These are phyloP conservation scores for Odontesthes bonariensis DNA, from an alignment of 2,113 vertebrate species.

Conservation along the genomic window DNA sequence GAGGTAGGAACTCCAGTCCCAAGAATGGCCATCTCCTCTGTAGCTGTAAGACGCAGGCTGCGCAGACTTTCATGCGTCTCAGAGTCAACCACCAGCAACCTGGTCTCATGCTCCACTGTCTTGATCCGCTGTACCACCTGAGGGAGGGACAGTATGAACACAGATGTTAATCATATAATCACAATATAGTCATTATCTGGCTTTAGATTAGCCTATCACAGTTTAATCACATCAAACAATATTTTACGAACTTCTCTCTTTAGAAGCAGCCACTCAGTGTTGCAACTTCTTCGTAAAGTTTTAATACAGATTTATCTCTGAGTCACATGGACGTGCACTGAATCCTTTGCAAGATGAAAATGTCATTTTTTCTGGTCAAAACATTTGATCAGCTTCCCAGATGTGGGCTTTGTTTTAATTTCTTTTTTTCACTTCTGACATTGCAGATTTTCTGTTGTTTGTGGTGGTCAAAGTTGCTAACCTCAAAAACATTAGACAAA, in stretches of 20 bases:
- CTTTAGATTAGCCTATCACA: not conserved
- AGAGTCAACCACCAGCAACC: slow-evolving; percentile 93
- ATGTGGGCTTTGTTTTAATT: not conserved
- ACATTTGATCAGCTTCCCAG: not conserved
- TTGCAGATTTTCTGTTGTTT: not conserved
- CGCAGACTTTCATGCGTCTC: slow-evolving; percentile 91
- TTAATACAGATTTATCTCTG: not conserved
- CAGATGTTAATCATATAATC: not conserved
- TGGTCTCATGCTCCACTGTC: slow-evolving; percentile 88
- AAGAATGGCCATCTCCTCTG: slow-evolving; percentile 87
- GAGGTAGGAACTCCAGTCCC: slow-evolving; percentile 45
- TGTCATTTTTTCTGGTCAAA: too few species aligned
- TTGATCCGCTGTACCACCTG: slow-evolving; percentile 99
- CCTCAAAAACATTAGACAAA: too few species aligned
- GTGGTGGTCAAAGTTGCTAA: too few species aligned
- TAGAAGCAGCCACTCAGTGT: not conserved
- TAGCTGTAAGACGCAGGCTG: slow-evolving; percentile 89
- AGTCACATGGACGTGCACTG: not conserved
- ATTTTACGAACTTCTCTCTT: not conserved
- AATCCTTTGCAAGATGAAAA: too few species aligned
- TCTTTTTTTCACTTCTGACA: not conserved
- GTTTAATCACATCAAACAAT: not conserved
- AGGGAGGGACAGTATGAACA: not conserved
- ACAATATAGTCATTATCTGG: not conserved
- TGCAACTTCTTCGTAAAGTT: not conserved